A percentile compares a stretch with the other conserved stretches of the same genome.
phyloP scores from a whole-genome alignment of 2,888 invertebrate species.

The Oscheius sp. region DNA sequence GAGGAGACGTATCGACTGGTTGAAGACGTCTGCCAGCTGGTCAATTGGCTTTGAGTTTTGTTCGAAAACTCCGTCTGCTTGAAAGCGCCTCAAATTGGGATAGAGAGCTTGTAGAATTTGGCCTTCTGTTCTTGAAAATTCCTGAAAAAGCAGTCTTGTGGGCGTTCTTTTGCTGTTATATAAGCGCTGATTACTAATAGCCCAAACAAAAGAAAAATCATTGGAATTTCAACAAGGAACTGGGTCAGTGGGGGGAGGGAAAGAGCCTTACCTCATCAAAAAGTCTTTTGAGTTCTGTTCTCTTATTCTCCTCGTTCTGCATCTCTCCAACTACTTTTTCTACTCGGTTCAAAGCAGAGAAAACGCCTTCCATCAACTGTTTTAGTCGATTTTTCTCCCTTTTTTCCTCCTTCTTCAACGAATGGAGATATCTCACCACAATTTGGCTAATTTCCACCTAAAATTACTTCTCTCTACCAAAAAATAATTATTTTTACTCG shows the following conservation, averaged over 20 bases:
- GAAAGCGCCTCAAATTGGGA: not conserved
- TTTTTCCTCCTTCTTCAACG: not conserved
- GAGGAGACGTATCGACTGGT: not conserved
- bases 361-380: not conserved
- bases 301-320: slow-evolving; percentile 25
- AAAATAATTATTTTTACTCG: not conserved
- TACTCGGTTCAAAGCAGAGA: not conserved
- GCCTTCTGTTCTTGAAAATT: not conserved
- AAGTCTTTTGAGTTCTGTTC: not conserved
- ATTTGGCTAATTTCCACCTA: not conserved
- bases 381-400: not conserved
- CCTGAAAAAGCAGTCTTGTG: not conserved
- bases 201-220: too few species aligned
- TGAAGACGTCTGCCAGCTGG: not conserved
- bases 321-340: slow-evolving; percentile 4
- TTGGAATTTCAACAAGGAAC: too few species aligned
- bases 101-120: not conserved
- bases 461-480: not conserved
- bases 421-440: not conserved
- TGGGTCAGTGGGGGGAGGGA: too few species aligned
- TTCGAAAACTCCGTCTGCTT: not conserved
- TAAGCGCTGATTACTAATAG: too few species aligned
- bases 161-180: not conserved
- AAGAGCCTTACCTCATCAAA: not conserved
- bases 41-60: not conserved